Evolutionary conservation across 1,140 invertebrate species (phyloP).

Genomic region (Diorhabda sublineata): DNA sequence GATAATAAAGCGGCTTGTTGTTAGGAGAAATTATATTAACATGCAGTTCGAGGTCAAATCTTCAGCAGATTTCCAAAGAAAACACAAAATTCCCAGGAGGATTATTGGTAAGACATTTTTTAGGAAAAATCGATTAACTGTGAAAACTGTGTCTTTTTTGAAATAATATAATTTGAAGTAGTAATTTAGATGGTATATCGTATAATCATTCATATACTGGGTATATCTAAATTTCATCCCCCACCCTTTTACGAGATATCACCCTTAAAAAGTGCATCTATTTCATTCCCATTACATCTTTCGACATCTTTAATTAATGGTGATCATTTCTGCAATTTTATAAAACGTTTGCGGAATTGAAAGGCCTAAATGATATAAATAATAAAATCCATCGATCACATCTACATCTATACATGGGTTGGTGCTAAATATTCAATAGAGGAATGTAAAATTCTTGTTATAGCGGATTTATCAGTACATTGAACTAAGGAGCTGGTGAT

Average conservation of each 20-base stretch:
- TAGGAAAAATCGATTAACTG: too few relatives aligned
- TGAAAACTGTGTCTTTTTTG: too few relatives aligned
- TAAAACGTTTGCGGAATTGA: too few relatives aligned
- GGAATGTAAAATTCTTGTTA: conserved; percentile 12
- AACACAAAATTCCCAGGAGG: conserved; percentile 20
- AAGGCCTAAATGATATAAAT: conserved; percentile 17
- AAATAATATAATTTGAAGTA: too few relatives aligned
- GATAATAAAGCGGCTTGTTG: conserved; percentile 22
- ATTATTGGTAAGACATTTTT: conserved; percentile 18
- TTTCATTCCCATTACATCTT: conserved; percentile 26
- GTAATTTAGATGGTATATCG: too few relatives aligned
- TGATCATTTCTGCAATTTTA: background rate
- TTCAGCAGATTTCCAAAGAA: conserved; percentile 15
- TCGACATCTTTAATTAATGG: conserved; percentile 41
- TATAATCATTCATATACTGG: too few relatives aligned
- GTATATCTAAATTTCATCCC: background rate
- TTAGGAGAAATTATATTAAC: conserved; percentile 23
- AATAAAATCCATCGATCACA: conserved; percentile 38
- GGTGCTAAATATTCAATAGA: conserved; percentile 23
- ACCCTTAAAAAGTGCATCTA: conserved; percentile 29
- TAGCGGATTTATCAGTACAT: conserved; percentile 32
- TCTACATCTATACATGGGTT: conserved; percentile 23
- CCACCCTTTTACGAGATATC: conserved; percentile 19
- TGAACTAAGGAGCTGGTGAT: conserved; percentile 33
- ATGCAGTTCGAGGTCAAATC: conserved; percentile 21